These are phyloP conservation scores for Phytoseiulus persimilis DNA, from an alignment of 2,888 invertebrate species.

Conservation along the genomic window DNA sequence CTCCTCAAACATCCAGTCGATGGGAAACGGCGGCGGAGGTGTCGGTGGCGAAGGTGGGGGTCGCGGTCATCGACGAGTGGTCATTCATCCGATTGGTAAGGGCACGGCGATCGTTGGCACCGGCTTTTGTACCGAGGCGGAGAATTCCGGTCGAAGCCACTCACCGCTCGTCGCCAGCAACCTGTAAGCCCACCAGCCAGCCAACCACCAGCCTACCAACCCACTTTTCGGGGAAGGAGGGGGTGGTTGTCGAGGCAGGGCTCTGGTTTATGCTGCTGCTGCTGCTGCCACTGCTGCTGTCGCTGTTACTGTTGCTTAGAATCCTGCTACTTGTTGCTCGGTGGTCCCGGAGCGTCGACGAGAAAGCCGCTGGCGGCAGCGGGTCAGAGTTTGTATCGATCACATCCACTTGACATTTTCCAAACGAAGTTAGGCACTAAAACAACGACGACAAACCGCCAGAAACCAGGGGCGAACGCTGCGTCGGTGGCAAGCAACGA, in stretches of 20 bases:
- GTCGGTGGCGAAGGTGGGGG: neutral
- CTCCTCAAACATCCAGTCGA: neutral
- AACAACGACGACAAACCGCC: neutral
- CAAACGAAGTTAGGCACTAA: neutral
- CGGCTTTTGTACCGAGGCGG: neutral
- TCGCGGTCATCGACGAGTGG: neutral
- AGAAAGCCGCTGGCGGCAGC: neutral
- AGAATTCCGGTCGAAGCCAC: neutral
- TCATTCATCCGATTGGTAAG: neutral
- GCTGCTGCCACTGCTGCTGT: neutral
- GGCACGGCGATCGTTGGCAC: neutral
- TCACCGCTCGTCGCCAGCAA: neutral
- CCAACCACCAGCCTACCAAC: neutral
- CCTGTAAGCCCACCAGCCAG: neutral
- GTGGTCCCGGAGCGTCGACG: neutral
- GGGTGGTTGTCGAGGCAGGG: too few relatives aligned
- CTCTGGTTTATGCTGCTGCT: too few relatives aligned
- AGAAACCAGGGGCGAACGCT: neutral
- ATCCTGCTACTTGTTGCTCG: constrained; percentile 6
- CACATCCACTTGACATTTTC: neutral
- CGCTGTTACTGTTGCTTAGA: neutral
- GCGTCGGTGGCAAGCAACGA: neutral
- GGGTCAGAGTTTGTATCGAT: neutral
- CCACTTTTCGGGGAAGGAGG: too few relatives aligned
- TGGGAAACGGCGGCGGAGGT: neutral